A percentile compares a stretch with the other conserved stretches of the same genome.
These are phyloP conservation scores for Ormyrus nitidulus DNA, from an alignment of 2,888 invertebrate genomes.

Conservation along the genomic window DNA sequence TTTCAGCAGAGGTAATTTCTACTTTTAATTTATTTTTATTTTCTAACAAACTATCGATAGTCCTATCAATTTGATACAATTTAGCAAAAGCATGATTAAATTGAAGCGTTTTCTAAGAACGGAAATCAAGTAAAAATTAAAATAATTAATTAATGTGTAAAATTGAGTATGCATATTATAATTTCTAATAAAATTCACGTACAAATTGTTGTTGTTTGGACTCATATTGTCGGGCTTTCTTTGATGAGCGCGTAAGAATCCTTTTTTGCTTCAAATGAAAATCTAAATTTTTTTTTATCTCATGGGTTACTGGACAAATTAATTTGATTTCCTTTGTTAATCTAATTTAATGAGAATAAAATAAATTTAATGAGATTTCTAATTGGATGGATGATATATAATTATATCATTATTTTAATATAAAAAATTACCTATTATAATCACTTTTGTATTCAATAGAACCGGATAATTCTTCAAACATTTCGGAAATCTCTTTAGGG, in stretches of 20 bases:
- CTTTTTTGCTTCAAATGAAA: slow-evolving; percentile 2
- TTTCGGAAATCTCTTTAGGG: slow-evolving; percentile 94
- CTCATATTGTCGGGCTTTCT: slow-evolving; percentile 17
- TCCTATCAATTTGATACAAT: slow-evolving; percentile 24
- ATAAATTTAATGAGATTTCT: neutral
- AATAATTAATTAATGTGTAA: neutral
- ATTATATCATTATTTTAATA: neutral
- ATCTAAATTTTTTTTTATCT: slow-evolving; percentile 13
- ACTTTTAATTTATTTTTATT: neutral
- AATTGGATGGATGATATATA: neutral
- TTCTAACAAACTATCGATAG: slow-evolving; percentile 66
- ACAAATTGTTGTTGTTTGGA: slow-evolving; percentile 28
- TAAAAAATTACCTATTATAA: slow-evolving; percentile 81
- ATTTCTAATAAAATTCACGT: neutral
- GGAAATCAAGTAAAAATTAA: neutral
- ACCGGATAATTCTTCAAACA: slow-evolving; percentile 98
- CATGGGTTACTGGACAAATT: neutral
- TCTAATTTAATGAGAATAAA: slow-evolving; percentile 5
- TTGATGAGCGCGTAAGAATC: neutral
- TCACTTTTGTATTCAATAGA: slow-evolving; percentile 93
- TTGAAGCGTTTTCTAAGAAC: slow-evolving; percentile 37
- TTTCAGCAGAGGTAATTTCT: slow-evolving; percentile 9
- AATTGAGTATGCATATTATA: neutral
- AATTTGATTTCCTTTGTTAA: slow-evolving; percentile 9
- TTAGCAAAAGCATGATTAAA: slow-evolving; percentile 32